These are phyloP conservation scores for Drosophila subquinaria DNA, from an alignment of 2,888 invertebrate species.

Conservation along the genomic window DNA sequence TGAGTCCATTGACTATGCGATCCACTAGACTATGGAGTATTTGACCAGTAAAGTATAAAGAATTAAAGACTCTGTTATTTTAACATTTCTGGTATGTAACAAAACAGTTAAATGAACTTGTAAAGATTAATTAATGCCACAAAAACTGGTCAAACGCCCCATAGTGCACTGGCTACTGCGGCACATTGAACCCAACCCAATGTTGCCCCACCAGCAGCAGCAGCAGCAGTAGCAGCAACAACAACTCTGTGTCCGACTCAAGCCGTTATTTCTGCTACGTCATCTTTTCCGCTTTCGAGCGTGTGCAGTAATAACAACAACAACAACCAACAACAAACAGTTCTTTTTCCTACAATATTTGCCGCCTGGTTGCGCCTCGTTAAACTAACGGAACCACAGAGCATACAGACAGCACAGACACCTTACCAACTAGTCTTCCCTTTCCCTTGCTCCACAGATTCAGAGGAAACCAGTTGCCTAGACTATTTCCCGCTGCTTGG, in stretches of 20 bases:
- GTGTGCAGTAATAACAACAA: constrained; percentile 34
- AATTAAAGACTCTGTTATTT: background rate
- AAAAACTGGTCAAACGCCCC: too few relatives aligned
- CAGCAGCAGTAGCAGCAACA: too few relatives aligned
- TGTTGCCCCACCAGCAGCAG: background rate
- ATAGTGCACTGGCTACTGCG: background rate
- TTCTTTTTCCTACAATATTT: constrained; percentile 46
- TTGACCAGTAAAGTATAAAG: too few relatives aligned
- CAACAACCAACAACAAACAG: constrained; percentile 26
- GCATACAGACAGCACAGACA: constrained; percentile 20
- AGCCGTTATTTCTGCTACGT: constrained; percentile 64
- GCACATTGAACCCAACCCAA: constrained; percentile 7
- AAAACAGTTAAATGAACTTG: too few relatives aligned
- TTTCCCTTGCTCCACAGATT: background rate
- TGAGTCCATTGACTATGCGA: constrained; percentile 57
- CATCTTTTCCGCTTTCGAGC: constrained; percentile 64
- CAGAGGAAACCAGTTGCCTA: constrained; percentile 38
- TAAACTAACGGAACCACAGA: constrained; percentile 56
- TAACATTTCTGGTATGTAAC: too few relatives aligned
- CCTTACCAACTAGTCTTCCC: background rate
- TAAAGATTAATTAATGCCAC: too few relatives aligned
- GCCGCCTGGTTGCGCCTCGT: constrained; percentile 64
- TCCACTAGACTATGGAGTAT: background rate
- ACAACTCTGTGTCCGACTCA: constrained; percentile 4
- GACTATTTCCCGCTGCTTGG: background rate